Conservation (phyloP, 1,140 invertebrate genomes). For the Zophobas atratus region DNA sequence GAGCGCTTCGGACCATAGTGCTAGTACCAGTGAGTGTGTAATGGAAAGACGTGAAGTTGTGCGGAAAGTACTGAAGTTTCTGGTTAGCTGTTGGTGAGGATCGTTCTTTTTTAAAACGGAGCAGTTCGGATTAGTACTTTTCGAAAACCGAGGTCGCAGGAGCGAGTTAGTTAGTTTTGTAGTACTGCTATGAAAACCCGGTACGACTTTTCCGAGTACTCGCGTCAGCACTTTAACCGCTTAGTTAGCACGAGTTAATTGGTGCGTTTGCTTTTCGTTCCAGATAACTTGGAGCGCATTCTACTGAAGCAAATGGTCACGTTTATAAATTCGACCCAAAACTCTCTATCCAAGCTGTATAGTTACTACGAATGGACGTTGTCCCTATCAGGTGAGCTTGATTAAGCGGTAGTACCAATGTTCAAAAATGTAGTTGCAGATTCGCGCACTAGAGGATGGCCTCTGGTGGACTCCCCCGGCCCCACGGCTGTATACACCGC, state of each 20-base stretch:
- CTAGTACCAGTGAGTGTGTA: constrained; percentile 17
- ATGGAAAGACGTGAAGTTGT: constrained; percentile 57
- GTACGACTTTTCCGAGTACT: too few species aligned
- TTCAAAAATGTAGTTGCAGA: constrained; percentile 72
- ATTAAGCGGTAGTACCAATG: neutral
- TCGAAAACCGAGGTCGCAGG: neutral
- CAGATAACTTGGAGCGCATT: neutral
- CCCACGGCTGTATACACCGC: constrained; percentile 84
- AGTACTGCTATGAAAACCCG: too few species aligned
- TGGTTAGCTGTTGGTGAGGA: constrained; percentile 51
- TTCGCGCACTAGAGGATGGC: constrained; percentile 88
- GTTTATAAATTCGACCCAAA: constrained; percentile 76
- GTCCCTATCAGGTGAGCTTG: constrained; percentile 76
- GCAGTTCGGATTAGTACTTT: neutral
- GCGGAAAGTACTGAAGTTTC: constrained; percentile 51
- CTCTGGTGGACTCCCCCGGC: constrained; percentile 86
- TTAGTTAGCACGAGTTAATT: neutral
- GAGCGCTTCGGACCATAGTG: constrained; percentile 22
- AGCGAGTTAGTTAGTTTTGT: too few species aligned
- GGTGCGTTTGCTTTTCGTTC: neutral
- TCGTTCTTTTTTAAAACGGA: constrained; percentile 5
- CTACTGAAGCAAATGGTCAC: constrained; percentile 67
- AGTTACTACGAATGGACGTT: constrained; percentile 82
- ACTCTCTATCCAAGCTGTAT: constrained; percentile 74
- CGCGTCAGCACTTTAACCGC: too few species aligned